Evolutionary conservation across 2,113 vertebrate species (phyloP).

Genomic region (Carollia perspicillata): DNA sequence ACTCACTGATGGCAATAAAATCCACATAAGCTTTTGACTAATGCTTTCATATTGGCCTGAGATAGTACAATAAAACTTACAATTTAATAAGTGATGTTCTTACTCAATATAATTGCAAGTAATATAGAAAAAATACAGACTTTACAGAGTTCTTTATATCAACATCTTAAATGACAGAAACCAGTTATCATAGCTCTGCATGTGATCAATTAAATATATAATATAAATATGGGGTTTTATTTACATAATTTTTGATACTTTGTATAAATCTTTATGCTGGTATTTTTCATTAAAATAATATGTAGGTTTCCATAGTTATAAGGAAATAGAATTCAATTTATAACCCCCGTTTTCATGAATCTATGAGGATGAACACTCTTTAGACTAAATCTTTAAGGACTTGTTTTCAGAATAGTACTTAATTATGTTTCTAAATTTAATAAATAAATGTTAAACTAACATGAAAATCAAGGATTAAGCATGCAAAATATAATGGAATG

Average conservation of each 20-base stretch:
- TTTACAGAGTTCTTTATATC: constrained; percentile 4
- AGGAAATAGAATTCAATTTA: neutral
- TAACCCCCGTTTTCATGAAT: neutral
- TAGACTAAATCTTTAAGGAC: neutral
- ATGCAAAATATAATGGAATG: neutral
- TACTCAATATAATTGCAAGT: neutral
- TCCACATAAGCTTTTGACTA: neutral
- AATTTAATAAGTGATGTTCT: neutral
- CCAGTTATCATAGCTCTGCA: neutral
- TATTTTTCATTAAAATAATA: constrained; percentile 29
- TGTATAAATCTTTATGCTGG: neutral
- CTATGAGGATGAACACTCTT: neutral
- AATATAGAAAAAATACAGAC: constrained; percentile 11
- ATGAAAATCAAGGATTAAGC: neutral
- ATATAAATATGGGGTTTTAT: neutral
- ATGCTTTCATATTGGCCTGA: neutral
- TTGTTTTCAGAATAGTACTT: neutral
- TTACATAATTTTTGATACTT: neutral
- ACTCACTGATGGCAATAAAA: neutral
- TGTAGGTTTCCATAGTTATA: neutral
- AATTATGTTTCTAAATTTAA: neutral
- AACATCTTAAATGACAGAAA: constrained; percentile 34
- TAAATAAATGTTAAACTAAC: neutral
- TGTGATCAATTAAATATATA: neutral
- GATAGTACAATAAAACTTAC: constrained; percentile 3